These are phyloP conservation scores for Acanthochromis polyacanthus DNA, from an alignment of 2,113 vertebrate genomes.

Conservation along the genomic window DNA sequence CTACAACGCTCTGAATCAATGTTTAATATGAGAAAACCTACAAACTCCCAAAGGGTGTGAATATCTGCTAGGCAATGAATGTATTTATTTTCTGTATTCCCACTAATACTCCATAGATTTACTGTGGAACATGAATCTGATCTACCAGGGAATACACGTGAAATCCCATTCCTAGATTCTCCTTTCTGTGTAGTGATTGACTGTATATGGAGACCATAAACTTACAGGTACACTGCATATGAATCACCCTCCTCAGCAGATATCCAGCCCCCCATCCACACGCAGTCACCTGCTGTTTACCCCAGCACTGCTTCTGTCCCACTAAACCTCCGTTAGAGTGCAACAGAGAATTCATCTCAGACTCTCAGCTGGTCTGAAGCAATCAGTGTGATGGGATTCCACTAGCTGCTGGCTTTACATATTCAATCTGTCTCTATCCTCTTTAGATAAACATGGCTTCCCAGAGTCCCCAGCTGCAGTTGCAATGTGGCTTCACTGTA, in stretches of 20 bases:
- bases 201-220: constrained; percentile 6
- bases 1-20: too few species aligned
- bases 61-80: background rate
- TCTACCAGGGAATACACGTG: background rate
- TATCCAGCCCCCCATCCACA: background rate
- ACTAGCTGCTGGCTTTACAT: constrained; percentile 69
- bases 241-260: constrained; percentile 32
- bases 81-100: constrained; percentile 7
- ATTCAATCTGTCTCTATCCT: constrained; percentile 70
- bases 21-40: too few species aligned
- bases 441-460: constrained; percentile 70
- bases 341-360: constrained; percentile 62
- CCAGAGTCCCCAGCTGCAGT: constrained; percentile 63
- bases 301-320: background rate
- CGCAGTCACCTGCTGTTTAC: constrained; percentile 52
- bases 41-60: background rate
- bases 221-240: constrained; percentile 48
- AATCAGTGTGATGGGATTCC: constrained; percentile 71
- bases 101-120: background rate
- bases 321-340: constrained; percentile 45
- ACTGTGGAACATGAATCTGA: constrained; percentile 9
- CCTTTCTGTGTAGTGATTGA: background rate
- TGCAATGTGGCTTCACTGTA: constrained; percentile 41
- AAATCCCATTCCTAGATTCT: background rate
- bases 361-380: constrained; percentile 72